These are phyloP conservation scores for Idaea aversata DNA, from an alignment of 2,888 invertebrate species.

Conservation along the genomic window DNA sequence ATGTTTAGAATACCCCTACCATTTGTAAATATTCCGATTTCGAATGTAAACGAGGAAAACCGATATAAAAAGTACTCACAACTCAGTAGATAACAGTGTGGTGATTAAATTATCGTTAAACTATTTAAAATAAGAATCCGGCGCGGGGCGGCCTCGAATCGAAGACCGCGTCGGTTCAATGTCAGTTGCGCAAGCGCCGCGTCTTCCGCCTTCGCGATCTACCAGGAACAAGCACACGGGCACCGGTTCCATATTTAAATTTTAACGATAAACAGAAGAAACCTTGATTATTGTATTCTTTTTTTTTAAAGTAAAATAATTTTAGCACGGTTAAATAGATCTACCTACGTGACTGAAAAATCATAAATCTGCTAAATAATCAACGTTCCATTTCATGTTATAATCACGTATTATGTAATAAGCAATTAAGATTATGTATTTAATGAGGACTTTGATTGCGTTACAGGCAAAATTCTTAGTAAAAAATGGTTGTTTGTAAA, in stretches of 20 bases:
- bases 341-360: conserved; percentile 9
- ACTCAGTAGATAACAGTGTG: conserved; percentile 3
- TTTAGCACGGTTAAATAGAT: conserved; percentile 1
- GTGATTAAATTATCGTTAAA: conserved; percentile 56
- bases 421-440: neutral
- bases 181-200: conserved; percentile 77
- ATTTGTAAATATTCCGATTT: conserved; percentile 21
- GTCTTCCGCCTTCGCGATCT: conserved; percentile 70
- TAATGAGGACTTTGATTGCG: neutral
- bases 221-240: conserved; percentile 56
- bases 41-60: conserved; percentile 39
- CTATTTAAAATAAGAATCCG: conserved; percentile 54
- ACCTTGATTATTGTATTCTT: neutral
- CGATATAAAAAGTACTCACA: conserved; percentile 10
- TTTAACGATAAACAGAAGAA: conserved; percentile 33
- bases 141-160: conserved; percentile 65
- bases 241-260: conserved; percentile 60
- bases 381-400: conserved; percentile 7
- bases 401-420: conserved; percentile 21
- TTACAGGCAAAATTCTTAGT: neutral
- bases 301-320: neutral
- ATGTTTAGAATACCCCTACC: conserved; percentile 33
- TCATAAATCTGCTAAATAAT: conserved; percentile 7
- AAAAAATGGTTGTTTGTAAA: too few relatives aligned
- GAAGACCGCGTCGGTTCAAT: conserved; percentile 69